Base-by-base conservation (phyloP, 2,888 invertebrate species). In the Nomada fabriciana region DNA sequence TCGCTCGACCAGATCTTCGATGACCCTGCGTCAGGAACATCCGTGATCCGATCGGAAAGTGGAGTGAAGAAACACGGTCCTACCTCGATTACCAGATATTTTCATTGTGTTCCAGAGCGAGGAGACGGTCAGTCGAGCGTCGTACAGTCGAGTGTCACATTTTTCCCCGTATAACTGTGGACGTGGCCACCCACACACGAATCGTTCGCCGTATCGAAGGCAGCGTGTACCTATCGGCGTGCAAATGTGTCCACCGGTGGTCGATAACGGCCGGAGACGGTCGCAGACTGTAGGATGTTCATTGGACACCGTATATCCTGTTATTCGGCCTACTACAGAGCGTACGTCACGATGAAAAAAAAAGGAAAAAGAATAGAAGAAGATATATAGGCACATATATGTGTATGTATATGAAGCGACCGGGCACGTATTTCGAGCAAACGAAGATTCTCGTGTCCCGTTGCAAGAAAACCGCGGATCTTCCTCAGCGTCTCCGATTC, bases 251-350 rank as follows among this genome's bases (percentile, higher is more conserved):
- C 82, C 83, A 87, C 86, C 89, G 89, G 90, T 90, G 91, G 92
- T 93, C 92, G 92, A 93, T 92, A 93, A 92, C 91, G 90, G 90
- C 63, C 81, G 75, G 80, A 82, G 83, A 83, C 67, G 69, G 36
- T 76, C 85, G 82, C 67, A 76, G 72, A 72, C 80, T 64, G 90
- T 88, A 90, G 93, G 92, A 93, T 93, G 92, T 92, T 91, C 92
- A 94, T 92, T 90, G 93, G 93, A 93, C 93, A 93, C 93, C 92
- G 91, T 91, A 91, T 93, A 93, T 94, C 94, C 94, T 93, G 94
- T 88, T 94, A 93, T 93, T 93, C 92, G 92, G 89, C 91, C 92
- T 91, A 91, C 91, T 90, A 90, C 87, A 76, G 84, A 90, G 89
- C 88, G 90, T 82, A 82, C 74, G 81, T 79, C 69, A 59, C 76